A percentile compares a stretch with the other conserved stretches of the same genome.
Conservation (phyloP, 2,888 invertebrate genomes). For the Synergus umbraculus region DNA sequence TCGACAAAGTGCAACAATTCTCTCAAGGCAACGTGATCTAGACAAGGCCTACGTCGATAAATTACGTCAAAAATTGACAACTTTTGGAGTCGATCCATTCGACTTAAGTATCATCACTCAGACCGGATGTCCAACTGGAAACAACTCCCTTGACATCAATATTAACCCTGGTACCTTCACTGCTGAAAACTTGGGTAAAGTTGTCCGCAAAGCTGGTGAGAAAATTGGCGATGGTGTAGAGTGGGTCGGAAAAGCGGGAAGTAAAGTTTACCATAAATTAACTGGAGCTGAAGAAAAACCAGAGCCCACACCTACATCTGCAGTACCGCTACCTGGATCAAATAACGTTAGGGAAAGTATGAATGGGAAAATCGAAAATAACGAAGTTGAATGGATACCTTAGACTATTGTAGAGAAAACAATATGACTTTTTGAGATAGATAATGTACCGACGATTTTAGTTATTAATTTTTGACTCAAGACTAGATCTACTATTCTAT, state of each 20-base stretch:
- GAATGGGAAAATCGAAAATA: conserved; percentile 66
- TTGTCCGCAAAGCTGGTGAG: conserved; percentile 85
- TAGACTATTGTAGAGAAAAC: neutral
- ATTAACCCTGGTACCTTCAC: conserved; percentile 88
- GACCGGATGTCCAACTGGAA: conserved; percentile 83
- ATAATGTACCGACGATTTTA: neutral
- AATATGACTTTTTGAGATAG: neutral
- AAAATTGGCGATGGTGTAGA: conserved; percentile 86
- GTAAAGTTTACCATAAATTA: conserved; percentile 84
- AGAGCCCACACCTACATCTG: conserved; percentile 14
- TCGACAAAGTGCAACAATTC: conserved; percentile 88
- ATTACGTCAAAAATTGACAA: conserved; percentile 82
- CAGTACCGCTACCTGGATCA: neutral
- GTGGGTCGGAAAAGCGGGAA: conserved; percentile 84
- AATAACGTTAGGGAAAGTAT: conserved; percentile 36
- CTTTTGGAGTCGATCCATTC: conserved; percentile 86
- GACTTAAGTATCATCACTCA: conserved; percentile 87
- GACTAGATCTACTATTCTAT: neutral
- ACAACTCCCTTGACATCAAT: conserved; percentile 82
- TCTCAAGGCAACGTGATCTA: conserved; percentile 86
- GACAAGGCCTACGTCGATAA: conserved; percentile 86
- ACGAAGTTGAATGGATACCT: conserved; percentile 76
- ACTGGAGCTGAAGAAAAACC: conserved; percentile 69
- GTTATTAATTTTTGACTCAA: neutral
- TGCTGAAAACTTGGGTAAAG: conserved; percentile 84